Evolutionary conservation across 2,888 invertebrate genomes (phyloP).

Genomic region (Teinopalpus imperialis): DNA sequence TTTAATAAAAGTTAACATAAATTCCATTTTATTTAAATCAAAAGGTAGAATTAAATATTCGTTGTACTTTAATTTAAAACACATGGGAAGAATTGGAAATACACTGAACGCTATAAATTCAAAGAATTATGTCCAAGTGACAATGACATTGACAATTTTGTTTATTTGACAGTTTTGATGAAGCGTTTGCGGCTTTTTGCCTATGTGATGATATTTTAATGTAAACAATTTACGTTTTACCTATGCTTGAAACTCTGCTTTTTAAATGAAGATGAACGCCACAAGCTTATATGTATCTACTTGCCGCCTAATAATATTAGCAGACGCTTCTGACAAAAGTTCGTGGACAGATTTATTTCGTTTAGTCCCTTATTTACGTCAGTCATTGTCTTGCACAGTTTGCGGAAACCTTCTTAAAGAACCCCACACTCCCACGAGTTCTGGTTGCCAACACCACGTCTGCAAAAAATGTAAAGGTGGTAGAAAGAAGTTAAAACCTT

Average conservation of each 20-base stretch:
- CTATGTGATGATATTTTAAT: constrained; percentile 56
- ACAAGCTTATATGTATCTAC: constrained; percentile 91
- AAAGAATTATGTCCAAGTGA: not conserved
- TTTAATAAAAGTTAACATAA: too few species aligned
- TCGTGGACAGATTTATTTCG: constrained; percentile 91
- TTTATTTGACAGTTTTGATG: constrained; percentile 33
- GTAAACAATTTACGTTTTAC: constrained; percentile 61
- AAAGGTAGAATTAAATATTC: too few species aligned
- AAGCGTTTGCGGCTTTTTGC: constrained; percentile 74
- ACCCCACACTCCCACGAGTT: constrained; percentile 89
- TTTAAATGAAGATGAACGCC: constrained; percentile 86
- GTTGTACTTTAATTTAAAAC: too few species aligned
- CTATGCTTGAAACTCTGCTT: constrained; percentile 46
- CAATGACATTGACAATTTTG: constrained; percentile 18
- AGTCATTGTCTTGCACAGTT: constrained; percentile 94
- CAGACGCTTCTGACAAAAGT: constrained; percentile 86
- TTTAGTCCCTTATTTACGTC: constrained; percentile 91
- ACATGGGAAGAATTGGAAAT: too few species aligned
- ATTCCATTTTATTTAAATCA: too few species aligned
- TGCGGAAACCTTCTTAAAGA: constrained; percentile 92
- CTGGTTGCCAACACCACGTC: constrained; percentile 93
- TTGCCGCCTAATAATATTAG: constrained; percentile 89
- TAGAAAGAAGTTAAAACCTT: constrained; percentile 91
- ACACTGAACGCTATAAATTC: too few species aligned
- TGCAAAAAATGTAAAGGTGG: constrained; percentile 93